Evolutionary conservation across 2,113 vertebrate species (phyloP).

Genomic region (Nannospalax galili): DNA sequence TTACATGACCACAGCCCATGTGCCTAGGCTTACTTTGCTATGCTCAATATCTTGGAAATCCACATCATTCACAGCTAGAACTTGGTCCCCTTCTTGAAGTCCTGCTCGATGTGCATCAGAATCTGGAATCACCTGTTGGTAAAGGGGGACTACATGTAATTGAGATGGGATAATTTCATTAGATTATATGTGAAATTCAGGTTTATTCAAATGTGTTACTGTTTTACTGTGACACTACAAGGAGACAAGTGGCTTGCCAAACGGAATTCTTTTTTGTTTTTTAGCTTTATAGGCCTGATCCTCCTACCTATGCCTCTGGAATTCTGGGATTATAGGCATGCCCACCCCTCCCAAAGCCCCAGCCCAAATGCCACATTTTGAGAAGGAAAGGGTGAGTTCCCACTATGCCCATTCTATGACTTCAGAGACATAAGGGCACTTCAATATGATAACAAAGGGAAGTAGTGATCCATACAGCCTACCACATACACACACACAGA

Average conservation of each 20-base stretch:
- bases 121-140: slow-evolving; percentile 94
- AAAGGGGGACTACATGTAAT: not conserved
- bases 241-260: slow-evolving; percentile 9
- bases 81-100: slow-evolving; percentile 98
- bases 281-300: not conserved
- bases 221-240: not conserved
- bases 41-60: slow-evolving; percentile 99
- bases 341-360: not conserved
- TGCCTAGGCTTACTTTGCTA: slow-evolving; percentile 90
- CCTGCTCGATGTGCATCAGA: slow-evolving; percentile 97
- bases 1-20: not conserved
- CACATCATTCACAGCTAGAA: slow-evolving; percentile 97
- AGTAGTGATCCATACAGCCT: not conserved
- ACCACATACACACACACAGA: slow-evolving; percentile 75
- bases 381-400: not conserved
- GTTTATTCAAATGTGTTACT: not conserved
- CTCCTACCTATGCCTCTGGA: not conserved
- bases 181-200: not conserved
- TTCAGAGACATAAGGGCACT: not conserved
- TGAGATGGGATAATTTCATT: not conserved
- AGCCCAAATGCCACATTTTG: slow-evolving; percentile 27
- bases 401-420: not conserved
- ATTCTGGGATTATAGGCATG: not conserved
- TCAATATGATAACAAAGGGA: slow-evolving; percentile 6
- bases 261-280: not conserved